phyloP scores from a whole-genome alignment of 2,888 invertebrate species.

The Brachynemurus nebulosus region DNA sequence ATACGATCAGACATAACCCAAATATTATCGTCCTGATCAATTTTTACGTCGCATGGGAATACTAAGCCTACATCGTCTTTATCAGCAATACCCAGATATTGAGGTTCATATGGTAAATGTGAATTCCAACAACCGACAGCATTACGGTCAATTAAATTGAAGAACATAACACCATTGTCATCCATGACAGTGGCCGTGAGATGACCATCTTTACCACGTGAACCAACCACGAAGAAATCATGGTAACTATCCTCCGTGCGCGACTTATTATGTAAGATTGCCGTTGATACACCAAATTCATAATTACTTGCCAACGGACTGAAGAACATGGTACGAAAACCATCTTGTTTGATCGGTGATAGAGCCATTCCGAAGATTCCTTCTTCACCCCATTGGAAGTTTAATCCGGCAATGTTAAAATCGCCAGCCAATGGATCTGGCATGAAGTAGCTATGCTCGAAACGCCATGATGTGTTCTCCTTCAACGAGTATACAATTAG shows the following conservation, averaged over 20 bases:
- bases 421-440: slow-evolving; percentile 69
- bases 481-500: slow-evolving; percentile 66
- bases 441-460: slow-evolving; percentile 63
- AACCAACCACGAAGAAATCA: slow-evolving; percentile 51
- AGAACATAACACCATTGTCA: slow-evolving; percentile 59
- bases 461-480: slow-evolving; percentile 64
- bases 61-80: slow-evolving; percentile 61
- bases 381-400: slow-evolving; percentile 76
- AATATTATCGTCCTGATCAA: slow-evolving; percentile 51
- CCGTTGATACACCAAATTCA: slow-evolving; percentile 67
- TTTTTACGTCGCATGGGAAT: slow-evolving; percentile 69
- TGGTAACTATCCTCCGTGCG: slow-evolving; percentile 54
- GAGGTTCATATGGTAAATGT: slow-evolving; percentile 44
- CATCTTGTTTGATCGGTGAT: slow-evolving; percentile 49
- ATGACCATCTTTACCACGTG: slow-evolving; percentile 52
- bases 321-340: slow-evolving; percentile 60
- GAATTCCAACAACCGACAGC: slow-evolving; percentile 75
- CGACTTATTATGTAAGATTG: slow-evolving; percentile 51
- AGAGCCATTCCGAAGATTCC: slow-evolving; percentile 68
- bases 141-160: slow-evolving; percentile 66
- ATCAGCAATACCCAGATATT: slow-evolving; percentile 55
- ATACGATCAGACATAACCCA: slow-evolving; percentile 76
- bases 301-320: slow-evolving; percentile 65
- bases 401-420: slow-evolving; percentile 63
- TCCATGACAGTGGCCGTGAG: slow-evolving; percentile 63